Conservation (phyloP, 2,113 vertebrate genomes). For the Formicarius rufipectus region DNA sequence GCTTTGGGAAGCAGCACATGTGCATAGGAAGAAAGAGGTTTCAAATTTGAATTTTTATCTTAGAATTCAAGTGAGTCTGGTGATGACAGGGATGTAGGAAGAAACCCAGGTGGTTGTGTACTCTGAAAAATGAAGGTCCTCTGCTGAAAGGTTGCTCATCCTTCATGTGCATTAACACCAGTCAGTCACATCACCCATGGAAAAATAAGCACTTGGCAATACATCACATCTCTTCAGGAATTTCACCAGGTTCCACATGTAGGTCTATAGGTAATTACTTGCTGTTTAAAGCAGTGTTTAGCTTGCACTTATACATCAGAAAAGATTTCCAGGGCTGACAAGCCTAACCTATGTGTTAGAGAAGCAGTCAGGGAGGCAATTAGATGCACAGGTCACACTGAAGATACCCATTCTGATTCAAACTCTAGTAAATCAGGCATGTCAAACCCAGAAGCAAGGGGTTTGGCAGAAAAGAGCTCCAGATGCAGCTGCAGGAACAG, state of each 20-base stretch:
- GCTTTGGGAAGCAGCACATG: neutral
- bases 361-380: neutral
- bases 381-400: neutral
- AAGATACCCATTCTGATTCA: neutral
- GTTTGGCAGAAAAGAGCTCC: neutral
- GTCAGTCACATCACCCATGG: neutral
- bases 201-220: neutral
- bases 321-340: neutral
- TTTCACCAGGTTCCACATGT: neutral
- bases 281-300: neutral
- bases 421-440: neutral
- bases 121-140: neutral
- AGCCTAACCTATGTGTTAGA: neutral
- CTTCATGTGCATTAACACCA: neutral
- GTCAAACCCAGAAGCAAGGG: neutral
- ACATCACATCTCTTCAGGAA: neutral
- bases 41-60: neutral
- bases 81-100: neutral
- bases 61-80: neutral
- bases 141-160: neutral
- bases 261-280: neutral
- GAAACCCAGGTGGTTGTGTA: neutral
- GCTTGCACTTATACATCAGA: accelerated
- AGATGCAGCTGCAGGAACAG: accelerated
- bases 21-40: accelerated